These are phyloP conservation scores for Diuraphis noxia DNA, from an alignment of 1,140 invertebrate species.

Conservation along the genomic window DNA sequence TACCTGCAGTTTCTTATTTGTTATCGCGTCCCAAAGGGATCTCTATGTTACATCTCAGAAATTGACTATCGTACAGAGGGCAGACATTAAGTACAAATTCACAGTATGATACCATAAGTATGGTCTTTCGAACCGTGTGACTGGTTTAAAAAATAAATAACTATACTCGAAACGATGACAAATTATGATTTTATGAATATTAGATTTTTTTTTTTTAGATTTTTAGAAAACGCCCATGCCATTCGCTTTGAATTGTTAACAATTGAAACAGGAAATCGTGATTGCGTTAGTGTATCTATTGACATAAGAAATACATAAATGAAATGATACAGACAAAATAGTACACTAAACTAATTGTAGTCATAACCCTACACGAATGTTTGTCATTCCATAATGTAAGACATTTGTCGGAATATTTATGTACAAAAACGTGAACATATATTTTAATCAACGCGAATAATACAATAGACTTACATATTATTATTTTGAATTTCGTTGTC, in stretches of 20 bases:
- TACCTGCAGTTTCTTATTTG: neutral
- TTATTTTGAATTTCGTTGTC: neutral
- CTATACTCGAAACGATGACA: neutral
- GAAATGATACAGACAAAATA: neutral
- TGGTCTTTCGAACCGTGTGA: neutral
- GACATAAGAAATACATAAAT: neutral
- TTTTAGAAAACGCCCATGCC: too few species aligned
- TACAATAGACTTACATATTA: neutral
- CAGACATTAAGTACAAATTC: neutral
- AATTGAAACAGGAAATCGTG: too few species aligned
- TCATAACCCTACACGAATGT: neutral
- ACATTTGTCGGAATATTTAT: neutral
- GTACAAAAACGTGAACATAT: neutral
- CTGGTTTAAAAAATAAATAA: neutral
- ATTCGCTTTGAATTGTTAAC: too few species aligned
- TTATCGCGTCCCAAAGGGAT: too few species aligned
- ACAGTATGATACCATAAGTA: neutral
- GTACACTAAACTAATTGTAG: neutral
- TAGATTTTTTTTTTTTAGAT: too few species aligned
- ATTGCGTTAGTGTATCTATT: too few species aligned
- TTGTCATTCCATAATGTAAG: neutral
- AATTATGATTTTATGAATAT: too few species aligned
- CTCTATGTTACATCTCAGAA: too few species aligned
- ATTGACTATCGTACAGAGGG: too few species aligned
- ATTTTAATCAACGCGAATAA: neutral